Evolutionary conservation across 2,888 invertebrate genomes (phyloP).

Genomic region (Schrankia costaestrigalis): DNA sequence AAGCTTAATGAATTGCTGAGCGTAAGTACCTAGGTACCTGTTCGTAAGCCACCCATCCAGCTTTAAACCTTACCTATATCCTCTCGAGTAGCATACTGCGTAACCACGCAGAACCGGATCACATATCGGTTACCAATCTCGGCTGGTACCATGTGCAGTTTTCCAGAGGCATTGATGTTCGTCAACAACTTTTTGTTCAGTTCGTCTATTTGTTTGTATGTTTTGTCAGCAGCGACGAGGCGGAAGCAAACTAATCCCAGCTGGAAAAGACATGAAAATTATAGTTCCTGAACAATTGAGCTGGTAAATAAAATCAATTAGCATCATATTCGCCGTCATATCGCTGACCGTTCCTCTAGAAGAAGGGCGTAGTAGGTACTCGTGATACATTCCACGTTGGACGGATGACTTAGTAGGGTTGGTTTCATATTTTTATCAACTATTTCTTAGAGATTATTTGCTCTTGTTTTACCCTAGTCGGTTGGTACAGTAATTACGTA

Average conservation of each 20-base stretch:
- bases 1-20: too few relatives aligned
- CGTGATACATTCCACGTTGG: too few relatives aligned
- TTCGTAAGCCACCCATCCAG: too few relatives aligned
- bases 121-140: constrained; percentile 93
- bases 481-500: too few relatives aligned
- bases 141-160: constrained; percentile 98
- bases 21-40: too few relatives aligned
- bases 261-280: constrained; percentile 71
- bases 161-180: constrained; percentile 96
- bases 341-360: too few relatives aligned
- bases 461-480: too few relatives aligned
- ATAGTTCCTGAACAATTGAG: background rate
- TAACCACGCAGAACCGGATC: constrained; percentile 96
- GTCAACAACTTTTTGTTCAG: constrained; percentile 95
- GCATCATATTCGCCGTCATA: too few relatives aligned
- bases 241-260: constrained; percentile 96
- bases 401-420: too few relatives aligned
- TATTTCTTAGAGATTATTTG: too few relatives aligned
- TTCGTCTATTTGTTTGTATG: constrained; percentile 74
- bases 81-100: constrained; percentile 92
- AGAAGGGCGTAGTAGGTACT: too few relatives aligned
- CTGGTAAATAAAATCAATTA: background rate
- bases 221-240: constrained; percentile 83
- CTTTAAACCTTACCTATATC: constrained; percentile 84
- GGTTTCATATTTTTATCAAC: too few relatives aligned